A percentile compares a stretch with the other conserved stretches of the same genome.
Conservation (phyloP, 2,888 invertebrate genomes). For the Eupithecia pulchellata region DNA sequence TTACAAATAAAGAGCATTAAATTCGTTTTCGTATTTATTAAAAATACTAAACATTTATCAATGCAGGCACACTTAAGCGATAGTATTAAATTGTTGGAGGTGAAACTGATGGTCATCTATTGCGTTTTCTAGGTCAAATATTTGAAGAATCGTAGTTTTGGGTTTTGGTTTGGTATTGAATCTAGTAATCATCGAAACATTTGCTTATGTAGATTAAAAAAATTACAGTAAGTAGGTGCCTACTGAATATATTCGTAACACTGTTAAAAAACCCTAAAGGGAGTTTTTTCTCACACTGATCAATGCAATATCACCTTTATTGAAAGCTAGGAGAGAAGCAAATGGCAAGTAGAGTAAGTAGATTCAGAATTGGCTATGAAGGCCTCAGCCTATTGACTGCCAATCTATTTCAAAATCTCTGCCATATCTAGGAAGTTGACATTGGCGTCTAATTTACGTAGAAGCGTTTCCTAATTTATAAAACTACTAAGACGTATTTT, state of each 20-base stretch:
- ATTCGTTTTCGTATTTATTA: no score
- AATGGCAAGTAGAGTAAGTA: constrained; percentile 6
- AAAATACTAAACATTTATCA: no score
- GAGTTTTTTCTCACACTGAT: background rate
- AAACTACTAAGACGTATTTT: background rate
- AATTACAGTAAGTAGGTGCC: no score
- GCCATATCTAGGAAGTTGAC: constrained; percentile 19
- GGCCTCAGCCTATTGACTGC: constrained; percentile 20
- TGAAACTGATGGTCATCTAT: constrained; percentile 8
- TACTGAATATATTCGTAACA: background rate
- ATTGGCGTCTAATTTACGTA: background rate
- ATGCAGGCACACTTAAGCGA: no score
- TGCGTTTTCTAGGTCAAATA: constrained; percentile 25
- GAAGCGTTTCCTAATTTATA: background rate
- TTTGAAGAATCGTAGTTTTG: constrained; percentile 17
- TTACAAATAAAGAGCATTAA: constrained; percentile 26
- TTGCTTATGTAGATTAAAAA: background rate
- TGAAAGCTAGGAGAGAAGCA: constrained; percentile 9
- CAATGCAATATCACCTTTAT: background rate
- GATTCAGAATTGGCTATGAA: constrained; percentile 25
- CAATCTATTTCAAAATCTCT: constrained; percentile 34
- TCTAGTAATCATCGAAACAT: background rate
- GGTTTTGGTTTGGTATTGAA: background rate
- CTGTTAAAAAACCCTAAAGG: background rate
- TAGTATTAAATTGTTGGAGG: constrained; percentile 25